These are phyloP conservation scores for Crotalus adamanteus DNA, from an alignment of 2,797 vertebrate species.

Conservation along the genomic window DNA sequence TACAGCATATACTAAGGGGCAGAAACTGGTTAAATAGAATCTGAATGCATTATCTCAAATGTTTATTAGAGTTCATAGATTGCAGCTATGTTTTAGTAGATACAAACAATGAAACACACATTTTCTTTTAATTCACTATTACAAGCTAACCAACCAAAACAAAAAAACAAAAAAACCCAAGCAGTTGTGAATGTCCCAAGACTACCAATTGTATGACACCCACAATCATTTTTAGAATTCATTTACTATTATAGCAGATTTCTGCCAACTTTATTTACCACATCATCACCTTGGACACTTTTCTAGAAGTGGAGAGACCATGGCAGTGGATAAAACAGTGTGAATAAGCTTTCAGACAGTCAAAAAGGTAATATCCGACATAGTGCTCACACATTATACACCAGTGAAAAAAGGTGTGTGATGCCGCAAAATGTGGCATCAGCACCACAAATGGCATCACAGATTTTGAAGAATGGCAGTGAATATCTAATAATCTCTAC, in stretches of 20 bases:
- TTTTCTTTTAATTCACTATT: neutral
- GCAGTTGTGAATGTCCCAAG: neutral
- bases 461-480: neutral
- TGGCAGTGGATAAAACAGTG: neutral
- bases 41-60: neutral
- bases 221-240: neutral
- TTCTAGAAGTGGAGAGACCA: neutral
- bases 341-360: neutral
- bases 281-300: neutral
- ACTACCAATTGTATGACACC: neutral
- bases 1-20: neutral
- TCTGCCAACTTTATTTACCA: neutral
- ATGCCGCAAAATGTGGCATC: neutral
- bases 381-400: neutral
- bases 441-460: neutral
- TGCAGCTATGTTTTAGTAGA: neutral
- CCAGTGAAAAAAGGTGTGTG: neutral
- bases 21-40: neutral
- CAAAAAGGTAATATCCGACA: neutral
- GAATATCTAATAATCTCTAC: neutral
- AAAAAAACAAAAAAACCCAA: neutral
- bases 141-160: neutral
- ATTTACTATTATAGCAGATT: neutral
- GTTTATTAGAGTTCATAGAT: neutral
- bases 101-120: neutral